A percentile compares a stretch with the other conserved stretches of the same genome.
phyloP scores from a whole-genome alignment of 2,797 vertebrate species.

The Acanthopagrus latus region DNA sequence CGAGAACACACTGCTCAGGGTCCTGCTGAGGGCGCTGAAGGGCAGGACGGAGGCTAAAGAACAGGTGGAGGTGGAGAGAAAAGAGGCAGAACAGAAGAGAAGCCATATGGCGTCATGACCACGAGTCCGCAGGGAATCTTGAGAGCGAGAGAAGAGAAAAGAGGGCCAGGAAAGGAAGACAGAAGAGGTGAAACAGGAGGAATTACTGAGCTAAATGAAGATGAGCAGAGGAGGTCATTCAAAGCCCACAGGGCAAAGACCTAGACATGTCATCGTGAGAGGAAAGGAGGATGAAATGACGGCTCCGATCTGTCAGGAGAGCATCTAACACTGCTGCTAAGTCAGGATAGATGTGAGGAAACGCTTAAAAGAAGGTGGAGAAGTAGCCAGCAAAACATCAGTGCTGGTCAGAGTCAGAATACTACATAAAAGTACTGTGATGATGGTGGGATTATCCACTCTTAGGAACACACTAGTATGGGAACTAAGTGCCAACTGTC shows the following conservation, averaged over 20 bases:
- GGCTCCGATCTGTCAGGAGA: not conserved
- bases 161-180: not conserved
- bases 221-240: slow-evolving; percentile 3
- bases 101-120: slow-evolving; percentile 66
- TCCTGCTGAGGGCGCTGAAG: slow-evolving; percentile 80
- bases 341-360: slow-evolving; percentile 8
- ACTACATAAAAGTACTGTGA: slow-evolving; percentile 24
- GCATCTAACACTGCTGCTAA: slow-evolving; percentile 23
- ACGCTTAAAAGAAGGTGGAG: not conserved
- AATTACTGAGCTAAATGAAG: not conserved
- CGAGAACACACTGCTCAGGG: slow-evolving; percentile 86
- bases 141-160: slow-evolving; percentile 13
- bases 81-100: slow-evolving; percentile 42
- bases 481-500: slow-evolving; percentile 42
- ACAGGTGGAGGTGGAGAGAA: slow-evolving; percentile 26
- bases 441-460: slow-evolving; percentile 14
- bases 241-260: not conserved
- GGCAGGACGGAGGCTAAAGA: slow-evolving; percentile 60
- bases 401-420: not conserved
- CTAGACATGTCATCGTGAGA: not conserved
- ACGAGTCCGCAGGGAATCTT: slow-evolving; percentile 29
- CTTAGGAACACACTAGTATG: slow-evolving; percentile 23
- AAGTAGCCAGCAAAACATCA: not conserved
- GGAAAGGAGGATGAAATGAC: slow-evolving; percentile 8
- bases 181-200: not conserved